Conservation (phyloP, 2,113 vertebrate species). For the Hippocampus mohnikei region DNA sequence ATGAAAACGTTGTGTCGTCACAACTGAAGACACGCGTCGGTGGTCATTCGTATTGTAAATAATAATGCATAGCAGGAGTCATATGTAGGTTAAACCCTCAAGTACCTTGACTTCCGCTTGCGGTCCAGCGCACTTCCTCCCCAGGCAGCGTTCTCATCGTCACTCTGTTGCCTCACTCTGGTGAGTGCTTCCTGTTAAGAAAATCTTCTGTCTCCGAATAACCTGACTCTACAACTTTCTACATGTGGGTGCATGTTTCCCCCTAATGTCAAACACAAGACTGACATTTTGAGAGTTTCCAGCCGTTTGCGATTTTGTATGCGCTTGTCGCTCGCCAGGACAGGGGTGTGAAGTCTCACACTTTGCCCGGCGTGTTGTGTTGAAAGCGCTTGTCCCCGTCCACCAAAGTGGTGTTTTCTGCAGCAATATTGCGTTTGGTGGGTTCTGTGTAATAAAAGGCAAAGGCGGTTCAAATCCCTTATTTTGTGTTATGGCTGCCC, state of each 20-base stretch:
- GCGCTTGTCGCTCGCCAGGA: too few species aligned
- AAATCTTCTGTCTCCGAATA: slow-evolving; percentile 12
- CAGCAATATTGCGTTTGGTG: too few species aligned
- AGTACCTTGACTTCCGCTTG: slow-evolving; percentile 42
- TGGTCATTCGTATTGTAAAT: neutral
- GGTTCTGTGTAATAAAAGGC: too few species aligned
- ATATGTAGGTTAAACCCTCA: neutral
- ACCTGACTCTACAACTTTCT: neutral
- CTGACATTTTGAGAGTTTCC: neutral
- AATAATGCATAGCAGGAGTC: neutral
- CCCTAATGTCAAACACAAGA: neutral
- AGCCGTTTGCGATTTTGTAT: neutral
- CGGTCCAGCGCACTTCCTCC: slow-evolving; percentile 42
- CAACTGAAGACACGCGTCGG: neutral
- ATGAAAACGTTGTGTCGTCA: neutral
- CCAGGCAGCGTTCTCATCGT: neutral
- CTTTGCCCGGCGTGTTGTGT: too few species aligned
- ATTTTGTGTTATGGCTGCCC: too few species aligned
- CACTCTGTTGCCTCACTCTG: slow-evolving; percentile 27
- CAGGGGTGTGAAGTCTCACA: too few species aligned
- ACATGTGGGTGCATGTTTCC: neutral
- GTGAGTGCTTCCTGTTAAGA: slow-evolving; percentile 32
- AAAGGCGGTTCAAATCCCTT: too few species aligned
- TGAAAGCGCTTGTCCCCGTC: too few species aligned
- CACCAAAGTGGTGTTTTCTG: too few species aligned